phyloP scores from a whole-genome alignment of 2,797 vertebrate species.

The Morus bassanus region DNA sequence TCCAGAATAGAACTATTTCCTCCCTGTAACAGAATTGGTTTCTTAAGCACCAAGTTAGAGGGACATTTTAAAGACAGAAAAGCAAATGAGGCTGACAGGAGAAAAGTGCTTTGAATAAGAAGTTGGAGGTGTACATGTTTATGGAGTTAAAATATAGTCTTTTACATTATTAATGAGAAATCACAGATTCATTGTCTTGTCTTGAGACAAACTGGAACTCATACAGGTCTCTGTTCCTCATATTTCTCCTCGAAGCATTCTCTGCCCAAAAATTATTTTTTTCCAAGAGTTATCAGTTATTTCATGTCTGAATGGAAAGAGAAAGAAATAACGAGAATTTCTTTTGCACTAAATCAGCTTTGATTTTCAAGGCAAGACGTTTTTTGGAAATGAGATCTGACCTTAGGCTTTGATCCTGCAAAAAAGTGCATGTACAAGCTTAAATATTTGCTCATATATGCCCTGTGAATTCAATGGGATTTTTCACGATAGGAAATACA shows the following conservation, averaged over 20 bases:
- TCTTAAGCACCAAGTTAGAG: not conserved
- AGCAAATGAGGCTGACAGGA: not conserved
- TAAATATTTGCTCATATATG: not conserved
- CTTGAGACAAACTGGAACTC: not conserved
- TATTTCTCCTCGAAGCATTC: not conserved
- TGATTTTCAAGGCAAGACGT: not conserved
- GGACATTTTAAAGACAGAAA: not conserved
- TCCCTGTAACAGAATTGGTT: not conserved
- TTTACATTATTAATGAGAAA: not conserved
- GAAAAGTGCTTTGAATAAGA: not conserved
- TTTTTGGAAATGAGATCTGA: not conserved
- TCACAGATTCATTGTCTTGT: not conserved
- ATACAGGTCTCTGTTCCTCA: not conserved
- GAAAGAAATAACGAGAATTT: not conserved
- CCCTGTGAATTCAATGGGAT: not conserved
- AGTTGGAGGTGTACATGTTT: not conserved
- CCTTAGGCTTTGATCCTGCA: not conserved
- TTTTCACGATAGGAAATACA: not conserved
- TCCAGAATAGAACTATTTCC: not conserved
- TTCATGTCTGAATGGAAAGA: not conserved
- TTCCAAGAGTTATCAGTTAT: not conserved
- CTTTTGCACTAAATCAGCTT: not conserved
- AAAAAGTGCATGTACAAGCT: not conserved
- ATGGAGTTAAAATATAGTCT: not conserved
- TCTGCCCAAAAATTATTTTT: not conserved